phyloP scores from a whole-genome alignment of 2,113 vertebrate genomes.

The Petroica traversi region DNA sequence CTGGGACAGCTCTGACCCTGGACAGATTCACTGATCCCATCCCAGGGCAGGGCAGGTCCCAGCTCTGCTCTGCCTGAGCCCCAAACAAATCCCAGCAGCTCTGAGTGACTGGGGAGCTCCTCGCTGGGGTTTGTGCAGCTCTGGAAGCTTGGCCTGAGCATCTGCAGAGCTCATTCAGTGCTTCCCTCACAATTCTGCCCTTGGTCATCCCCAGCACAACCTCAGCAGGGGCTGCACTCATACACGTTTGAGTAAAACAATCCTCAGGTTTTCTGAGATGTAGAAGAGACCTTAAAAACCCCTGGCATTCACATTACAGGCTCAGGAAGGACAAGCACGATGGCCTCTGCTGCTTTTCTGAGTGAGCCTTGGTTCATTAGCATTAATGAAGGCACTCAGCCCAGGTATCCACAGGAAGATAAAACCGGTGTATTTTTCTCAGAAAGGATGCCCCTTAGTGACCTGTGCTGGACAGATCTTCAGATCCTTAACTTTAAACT shows the following conservation, averaged over 20 bases:
- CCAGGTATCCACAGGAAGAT: not conserved
- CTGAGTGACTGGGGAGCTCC: not conserved
- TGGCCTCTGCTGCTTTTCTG: not conserved
- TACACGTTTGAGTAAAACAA: not conserved
- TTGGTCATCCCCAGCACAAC: not conserved
- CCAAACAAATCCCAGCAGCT: not conserved
- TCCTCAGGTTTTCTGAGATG: not conserved
- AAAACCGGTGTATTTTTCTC: not conserved
- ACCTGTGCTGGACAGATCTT: not conserved
- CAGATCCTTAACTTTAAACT: not conserved
- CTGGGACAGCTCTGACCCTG: not conserved
- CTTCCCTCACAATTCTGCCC: not conserved
- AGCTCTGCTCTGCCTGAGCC: not conserved
- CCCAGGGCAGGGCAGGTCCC: rapidly evolving
- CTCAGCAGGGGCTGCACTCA: not conserved
- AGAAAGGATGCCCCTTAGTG: not conserved
- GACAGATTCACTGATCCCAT: not conserved
- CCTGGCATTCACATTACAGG: not conserved
- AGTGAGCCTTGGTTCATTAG: not conserved
- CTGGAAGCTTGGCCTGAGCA: not conserved
- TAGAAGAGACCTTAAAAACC: not conserved
- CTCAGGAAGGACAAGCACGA: not conserved
- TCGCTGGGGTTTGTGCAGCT: not conserved
- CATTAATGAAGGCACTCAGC: not conserved
- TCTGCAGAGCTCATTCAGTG: not conserved